Evolutionary conservation across 2,113 vertebrate species (phyloP), one percentile per base, ranked within the genome.

Genomic region (Circaetus gallicus): DNA sequence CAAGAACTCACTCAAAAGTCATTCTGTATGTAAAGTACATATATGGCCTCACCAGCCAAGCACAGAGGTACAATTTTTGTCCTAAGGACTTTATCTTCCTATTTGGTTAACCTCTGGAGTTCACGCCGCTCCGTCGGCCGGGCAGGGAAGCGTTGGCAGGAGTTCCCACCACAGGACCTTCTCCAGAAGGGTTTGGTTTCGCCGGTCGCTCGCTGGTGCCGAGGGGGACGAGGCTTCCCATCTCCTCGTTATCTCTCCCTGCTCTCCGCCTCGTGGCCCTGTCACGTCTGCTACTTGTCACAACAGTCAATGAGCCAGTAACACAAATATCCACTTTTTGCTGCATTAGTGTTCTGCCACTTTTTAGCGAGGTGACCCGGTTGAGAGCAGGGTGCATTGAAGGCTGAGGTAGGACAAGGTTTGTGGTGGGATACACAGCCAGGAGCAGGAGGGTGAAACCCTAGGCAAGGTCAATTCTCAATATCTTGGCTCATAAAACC

Each of bases 91-190:
- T 52, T 82, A 6, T 79, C 31, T 71, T 85, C 11, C n/a, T 65
- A 5, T 86, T 28, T 69, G 28, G 42, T 52, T 62, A 70, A 43
- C 9, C 8, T 58, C 40, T 80, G 22, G 31, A 63, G 21, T 29
- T 72, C 34, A 74, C 0, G 0, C 26, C 8, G 10, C 36, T 29
- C 50, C 26, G 2, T 4, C 3, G 1, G n/a, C 16, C 6, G 0
- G 12, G 6, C 55, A 90, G 50, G 2, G 1, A 86, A 56, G 28
- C 7, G 9, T 1, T 78, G 32, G 38, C 20, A 34, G 36, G 67
- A 69, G 50, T 9, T 71, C 20, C 62, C 25, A 7, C 36, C 31
- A 55, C 20, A 59, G 40, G 59, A 69, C 49, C 20, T 59, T 45
- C 38, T 90, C 52, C 72, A 72, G 43, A 13, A 47, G 36, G 40